Base-by-base conservation (phyloP, 64 coral and sea anemone genomes). In the Montipora capricornis region DNA sequence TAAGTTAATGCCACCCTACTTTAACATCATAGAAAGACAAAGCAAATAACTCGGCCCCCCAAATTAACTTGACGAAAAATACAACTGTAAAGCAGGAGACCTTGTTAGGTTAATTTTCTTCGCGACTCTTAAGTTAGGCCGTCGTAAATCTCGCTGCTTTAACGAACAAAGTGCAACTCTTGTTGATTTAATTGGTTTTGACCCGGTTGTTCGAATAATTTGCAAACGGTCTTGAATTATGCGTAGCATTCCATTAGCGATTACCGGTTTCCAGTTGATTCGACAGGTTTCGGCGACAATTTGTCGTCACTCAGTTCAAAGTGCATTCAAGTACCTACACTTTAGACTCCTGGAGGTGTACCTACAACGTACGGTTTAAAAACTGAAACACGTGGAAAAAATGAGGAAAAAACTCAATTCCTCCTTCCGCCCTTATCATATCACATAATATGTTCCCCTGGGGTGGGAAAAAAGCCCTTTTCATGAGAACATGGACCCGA, bases 91-190 rank as follows among this genome's bases (percentile, higher is more conserved):
- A 48, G 17, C 17, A 12, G 6, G 7, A 2, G 47, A 86, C 70
- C 44, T 73, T 86, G 82, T 51, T 51, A 86, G 44, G 82, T 86
- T 49, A n/a, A 86, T 73, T 71, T 86, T 86, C 44, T 50, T 17
- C 20, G 82, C 45, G 46, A 19, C 62, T 71, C 64, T 86, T 71
- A 59, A 86, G 82, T 50, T 71, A 86, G 71, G 66, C 19, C 29
- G 0, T 17, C 19, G 67, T 73, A 86, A 86, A 52, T 71, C 64
- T 9, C 19, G 50, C 64, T 15, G 82, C 82, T 86, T 86, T 82
- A 11, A 8, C 5, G 82, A 86, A 50, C 82, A 86, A 53, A 86
- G 82, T 86, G 49, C 62, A 50, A 17, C 46, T 37, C 82, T 84
- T 70, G 45, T 71, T 48, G 2, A 6, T 45, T 70, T 71, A 85